Conservation (phyloP, 2,888 invertebrate species). For the Hydraecia micacea region DNA sequence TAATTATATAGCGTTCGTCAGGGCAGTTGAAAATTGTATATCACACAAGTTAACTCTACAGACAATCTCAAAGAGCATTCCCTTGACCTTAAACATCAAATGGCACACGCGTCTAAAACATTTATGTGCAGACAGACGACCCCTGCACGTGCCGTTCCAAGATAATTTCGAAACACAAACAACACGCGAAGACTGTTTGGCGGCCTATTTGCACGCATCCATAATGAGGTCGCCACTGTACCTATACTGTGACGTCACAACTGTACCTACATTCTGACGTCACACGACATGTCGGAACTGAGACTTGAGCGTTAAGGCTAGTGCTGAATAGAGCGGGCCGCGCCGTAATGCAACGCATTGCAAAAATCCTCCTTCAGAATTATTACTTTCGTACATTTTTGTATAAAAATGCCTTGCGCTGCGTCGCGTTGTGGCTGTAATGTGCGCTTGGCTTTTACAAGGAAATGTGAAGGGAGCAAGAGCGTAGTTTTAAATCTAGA, state of each 20-base stretch:
- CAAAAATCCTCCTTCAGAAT: background rate
- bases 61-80: background rate
- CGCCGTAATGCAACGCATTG: background rate
- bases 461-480: constrained; percentile 4
- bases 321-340: background rate
- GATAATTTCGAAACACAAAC: constrained; percentile 48
- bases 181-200: constrained; percentile 33
- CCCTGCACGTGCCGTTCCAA: constrained; percentile 10
- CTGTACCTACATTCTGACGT: constrained; percentile 29
- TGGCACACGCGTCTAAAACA: constrained; percentile 6
- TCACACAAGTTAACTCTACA: background rate
- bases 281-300: constrained; percentile 5
- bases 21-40: background rate
- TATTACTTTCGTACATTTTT: background rate
- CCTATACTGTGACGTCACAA: constrained; percentile 30
- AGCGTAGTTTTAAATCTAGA: constrained; percentile 26
- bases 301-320: too few relatives aligned
- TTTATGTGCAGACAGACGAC: constrained; percentile 15
- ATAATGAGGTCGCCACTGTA: constrained; percentile 58
- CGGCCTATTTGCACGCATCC: constrained; percentile 53
- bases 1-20: background rate
- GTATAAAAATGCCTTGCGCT: background rate
- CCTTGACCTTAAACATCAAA: constrained; percentile 27
- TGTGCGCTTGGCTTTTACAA: background rate
- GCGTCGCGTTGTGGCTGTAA: background rate